Conservation (phyloP, 2,797 vertebrate species). For the Pteropus rufus region DNA sequence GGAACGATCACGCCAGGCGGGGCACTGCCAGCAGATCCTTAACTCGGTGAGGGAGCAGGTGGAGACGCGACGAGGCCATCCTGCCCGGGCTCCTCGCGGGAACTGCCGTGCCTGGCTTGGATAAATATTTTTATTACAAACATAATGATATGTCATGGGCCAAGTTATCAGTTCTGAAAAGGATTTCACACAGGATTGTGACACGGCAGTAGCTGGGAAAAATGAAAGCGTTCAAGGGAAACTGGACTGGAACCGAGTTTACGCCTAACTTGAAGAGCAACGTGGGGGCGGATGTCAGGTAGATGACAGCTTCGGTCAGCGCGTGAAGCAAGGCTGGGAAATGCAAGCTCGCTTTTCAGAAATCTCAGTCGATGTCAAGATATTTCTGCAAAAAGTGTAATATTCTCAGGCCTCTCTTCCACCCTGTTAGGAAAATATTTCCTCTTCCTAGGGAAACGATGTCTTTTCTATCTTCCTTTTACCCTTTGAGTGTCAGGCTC, state of each 20-base stretch:
- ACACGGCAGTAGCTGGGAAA: neutral
- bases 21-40: conserved; percentile 27
- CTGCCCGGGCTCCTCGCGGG: neutral
- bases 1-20: conserved; percentile 27
- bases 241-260: neutral
- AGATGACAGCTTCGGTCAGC: conserved; percentile 16
- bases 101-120: neutral
- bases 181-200: conserved; percentile 28
- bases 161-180: neutral
- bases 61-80: neutral
- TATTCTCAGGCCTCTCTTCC: neutral
- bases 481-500: neutral
- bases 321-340: neutral
- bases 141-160: neutral
- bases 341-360: conserved; percentile 23
- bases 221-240: neutral
- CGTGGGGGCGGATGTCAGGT: neutral
- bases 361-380: neutral
- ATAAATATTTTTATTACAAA: conserved; percentile 58
- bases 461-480: neutral
- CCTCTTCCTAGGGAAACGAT: neutral
- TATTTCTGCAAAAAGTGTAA: neutral
- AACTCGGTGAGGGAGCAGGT: conserved; percentile 25
- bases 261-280: neutral
- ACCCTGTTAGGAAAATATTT: neutral